Evolutionary conservation across 2,888 invertebrate genomes (phyloP).

Genomic region (Trachelus troglodyta): DNA sequence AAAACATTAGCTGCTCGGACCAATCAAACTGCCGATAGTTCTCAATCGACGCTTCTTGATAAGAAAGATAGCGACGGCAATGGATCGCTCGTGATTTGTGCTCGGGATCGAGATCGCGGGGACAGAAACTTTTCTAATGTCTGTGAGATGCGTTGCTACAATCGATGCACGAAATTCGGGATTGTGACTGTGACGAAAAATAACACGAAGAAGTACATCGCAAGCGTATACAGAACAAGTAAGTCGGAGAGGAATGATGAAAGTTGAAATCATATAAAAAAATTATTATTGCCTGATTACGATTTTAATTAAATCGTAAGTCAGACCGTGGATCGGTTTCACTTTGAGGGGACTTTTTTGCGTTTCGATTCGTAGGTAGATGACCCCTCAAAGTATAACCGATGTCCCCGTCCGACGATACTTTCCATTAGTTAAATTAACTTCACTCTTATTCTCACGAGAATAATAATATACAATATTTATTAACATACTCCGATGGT

Average conservation of each 20-base stretch:
- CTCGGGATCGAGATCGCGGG: conserved; percentile 50
- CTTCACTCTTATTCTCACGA: neutral
- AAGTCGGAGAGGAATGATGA: conserved; percentile 28
- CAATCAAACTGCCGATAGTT: conserved; percentile 22
- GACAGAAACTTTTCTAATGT: conserved; percentile 55
- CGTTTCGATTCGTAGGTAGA: no score
- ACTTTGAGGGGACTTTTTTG: no score
- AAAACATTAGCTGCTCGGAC: conserved; percentile 39
- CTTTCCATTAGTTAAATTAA: neutral
- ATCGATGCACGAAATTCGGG: conserved; percentile 51
- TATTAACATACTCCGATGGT: neutral
- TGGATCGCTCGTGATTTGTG: conserved; percentile 54
- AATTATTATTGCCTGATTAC: neutral
- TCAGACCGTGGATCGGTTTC: no score
- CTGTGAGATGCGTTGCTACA: conserved; percentile 60
- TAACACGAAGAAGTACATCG: conserved; percentile 29
- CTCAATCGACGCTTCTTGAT: conserved; percentile 15
- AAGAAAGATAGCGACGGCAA: conserved; percentile 49
- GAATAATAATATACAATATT: neutral
- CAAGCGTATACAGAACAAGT: conserved; percentile 47
- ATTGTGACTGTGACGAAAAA: conserved; percentile 28
- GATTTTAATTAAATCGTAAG: no score
- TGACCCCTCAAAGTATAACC: no score
- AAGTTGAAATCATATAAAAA: neutral
- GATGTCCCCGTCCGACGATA: no score